Evolutionary conservation across 2,113 vertebrate species (phyloP).

Genomic region (Noturus placidus): DNA sequence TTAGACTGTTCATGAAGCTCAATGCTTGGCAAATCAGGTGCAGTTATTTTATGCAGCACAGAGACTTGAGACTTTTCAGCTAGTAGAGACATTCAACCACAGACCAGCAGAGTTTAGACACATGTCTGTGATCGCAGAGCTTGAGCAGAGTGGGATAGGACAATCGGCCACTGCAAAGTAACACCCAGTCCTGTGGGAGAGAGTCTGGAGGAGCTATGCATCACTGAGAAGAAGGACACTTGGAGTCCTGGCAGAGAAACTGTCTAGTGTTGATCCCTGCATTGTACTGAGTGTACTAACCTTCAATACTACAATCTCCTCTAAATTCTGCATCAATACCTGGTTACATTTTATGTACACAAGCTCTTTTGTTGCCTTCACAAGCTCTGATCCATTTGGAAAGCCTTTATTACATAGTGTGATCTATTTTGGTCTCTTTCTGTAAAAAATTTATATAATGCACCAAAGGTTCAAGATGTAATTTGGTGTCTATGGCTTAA

Average conservation of each 20-base stretch:
- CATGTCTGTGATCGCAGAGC: slow-evolving; percentile 86
- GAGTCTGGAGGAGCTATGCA: background rate
- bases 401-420: background rate
- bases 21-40: slow-evolving; percentile 93
- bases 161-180: slow-evolving; percentile 22
- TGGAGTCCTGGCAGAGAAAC: background rate
- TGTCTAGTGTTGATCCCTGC: background rate
- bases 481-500: background rate
- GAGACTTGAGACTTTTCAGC: slow-evolving; percentile 72
- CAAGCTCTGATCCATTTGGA: background rate
- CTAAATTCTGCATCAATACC: background rate
- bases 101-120: slow-evolving; percentile 86
- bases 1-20: slow-evolving; percentile 87
- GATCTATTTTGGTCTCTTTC: background rate
- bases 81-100: slow-evolving; percentile 93
- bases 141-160: slow-evolving; percentile 86
- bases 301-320: background rate
- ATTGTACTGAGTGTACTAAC: background rate
- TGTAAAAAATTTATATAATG: background rate
- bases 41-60: slow-evolving; percentile 91
- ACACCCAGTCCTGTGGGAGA: background rate
- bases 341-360: background rate
- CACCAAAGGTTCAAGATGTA: background rate
- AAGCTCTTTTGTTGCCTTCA: background rate
- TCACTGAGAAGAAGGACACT: background rate